A percentile compares a stretch with the other conserved stretches of the same genome.
Conservation (phyloP, 2,888 invertebrate species). For the Chaetoderma sp. region DNA sequence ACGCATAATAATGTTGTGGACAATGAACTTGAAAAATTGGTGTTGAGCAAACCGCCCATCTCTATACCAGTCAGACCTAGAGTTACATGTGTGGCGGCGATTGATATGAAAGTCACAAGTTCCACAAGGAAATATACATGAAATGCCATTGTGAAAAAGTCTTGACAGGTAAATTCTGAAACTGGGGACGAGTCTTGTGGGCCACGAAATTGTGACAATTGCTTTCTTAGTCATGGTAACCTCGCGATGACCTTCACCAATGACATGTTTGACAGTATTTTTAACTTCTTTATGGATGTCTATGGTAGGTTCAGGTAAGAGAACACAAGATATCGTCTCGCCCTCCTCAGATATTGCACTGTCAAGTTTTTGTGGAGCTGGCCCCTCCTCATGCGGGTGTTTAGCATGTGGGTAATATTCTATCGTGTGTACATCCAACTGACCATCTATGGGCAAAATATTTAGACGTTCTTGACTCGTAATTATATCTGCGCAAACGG, state of each 20-base stretch:
- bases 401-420: constrained; percentile 2
- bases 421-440: constrained; percentile 8
- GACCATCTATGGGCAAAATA: constrained; percentile 17
- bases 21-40: constrained; percentile 13
- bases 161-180: background rate
- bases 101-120: constrained; percentile 17
- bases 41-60: constrained; percentile 20
- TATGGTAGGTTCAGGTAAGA: constrained; percentile 3
- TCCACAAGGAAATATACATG: constrained; percentile 22
- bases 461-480: constrained; percentile 19
- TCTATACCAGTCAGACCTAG: constrained; percentile 8
- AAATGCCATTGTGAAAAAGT: constrained; percentile 26
- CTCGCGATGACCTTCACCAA: background rate
- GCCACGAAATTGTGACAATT: constrained; percentile 23
- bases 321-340: constrained; percentile 8
- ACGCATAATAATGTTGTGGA: constrained; percentile 6
- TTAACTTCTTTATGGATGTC: constrained; percentile 7
- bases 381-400: constrained; percentile 7
- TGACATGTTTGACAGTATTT: constrained; percentile 2
- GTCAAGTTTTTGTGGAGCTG: constrained; percentile 9
- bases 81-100: background rate
- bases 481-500: constrained; percentile 21
- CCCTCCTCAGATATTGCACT: background rate
- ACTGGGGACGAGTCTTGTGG: constrained; percentile 16
- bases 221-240: constrained; percentile 11